Percentiles rank a stretch among this genome's conserved stretches.
Conservation (phyloP, 2,113 vertebrate species). For the Pangasianodon gigas region DNA sequence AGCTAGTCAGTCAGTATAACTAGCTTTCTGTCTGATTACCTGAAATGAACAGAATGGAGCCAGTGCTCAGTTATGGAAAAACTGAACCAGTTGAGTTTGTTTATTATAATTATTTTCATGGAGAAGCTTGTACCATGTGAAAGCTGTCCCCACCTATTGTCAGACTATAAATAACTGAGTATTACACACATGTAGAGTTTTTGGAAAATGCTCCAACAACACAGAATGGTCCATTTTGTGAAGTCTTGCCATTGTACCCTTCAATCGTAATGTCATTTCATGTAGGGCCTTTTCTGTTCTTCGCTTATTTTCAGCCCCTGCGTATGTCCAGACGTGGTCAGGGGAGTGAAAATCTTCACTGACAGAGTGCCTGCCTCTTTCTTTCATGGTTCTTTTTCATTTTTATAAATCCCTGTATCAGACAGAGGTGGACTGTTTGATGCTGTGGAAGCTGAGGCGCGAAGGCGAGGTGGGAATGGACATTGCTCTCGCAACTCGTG, state of each 20-base stretch:
- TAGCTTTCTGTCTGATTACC: background rate
- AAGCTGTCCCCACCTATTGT: background rate
- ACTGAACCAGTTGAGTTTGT: background rate
- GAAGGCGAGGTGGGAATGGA: constrained; percentile 96
- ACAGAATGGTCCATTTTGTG: background rate
- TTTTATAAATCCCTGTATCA: background rate
- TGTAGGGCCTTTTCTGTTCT: background rate
- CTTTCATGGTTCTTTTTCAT: background rate
- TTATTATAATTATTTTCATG: background rate
- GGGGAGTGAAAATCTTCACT: background rate
- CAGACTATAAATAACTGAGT: background rate
- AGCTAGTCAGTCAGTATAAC: background rate
- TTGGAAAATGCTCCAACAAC: background rate
- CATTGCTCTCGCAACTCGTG: constrained; percentile 88
- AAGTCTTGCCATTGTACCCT: background rate
- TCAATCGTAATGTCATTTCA: background rate
- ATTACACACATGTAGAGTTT: background rate
- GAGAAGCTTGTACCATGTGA: background rate
- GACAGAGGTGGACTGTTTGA: constrained; percentile 84
- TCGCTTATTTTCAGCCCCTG: background rate
- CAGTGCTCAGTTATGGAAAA: background rate
- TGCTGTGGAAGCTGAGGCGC: constrained; percentile 95
- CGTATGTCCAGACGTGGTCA: background rate
- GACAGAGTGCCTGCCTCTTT: background rate
- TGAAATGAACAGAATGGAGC: background rate